Percentiles rank a stretch among this genome's conserved stretches.
Evolutionary conservation across 2,888 invertebrate species (phyloP).

Genomic region (Allophyes oxyacanthae): DNA sequence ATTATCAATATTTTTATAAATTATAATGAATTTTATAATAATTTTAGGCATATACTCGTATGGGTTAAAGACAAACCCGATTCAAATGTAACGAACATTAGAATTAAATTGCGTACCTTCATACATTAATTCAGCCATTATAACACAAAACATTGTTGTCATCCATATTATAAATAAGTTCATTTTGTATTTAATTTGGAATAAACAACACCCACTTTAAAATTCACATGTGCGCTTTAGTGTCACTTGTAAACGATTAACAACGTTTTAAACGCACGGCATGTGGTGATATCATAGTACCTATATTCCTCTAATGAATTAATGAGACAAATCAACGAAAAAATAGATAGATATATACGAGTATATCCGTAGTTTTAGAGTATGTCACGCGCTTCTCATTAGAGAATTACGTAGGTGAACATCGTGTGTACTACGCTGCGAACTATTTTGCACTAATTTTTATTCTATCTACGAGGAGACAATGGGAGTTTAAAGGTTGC

Average conservation of each 20-base stretch:
- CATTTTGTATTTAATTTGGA: conserved; percentile 49
- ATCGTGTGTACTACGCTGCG: conserved; percentile 14
- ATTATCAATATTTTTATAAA: too few species aligned
- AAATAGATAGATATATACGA: conserved; percentile 58
- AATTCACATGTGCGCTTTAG: conserved; percentile 70
- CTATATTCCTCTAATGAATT: conserved; percentile 70
- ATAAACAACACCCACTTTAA: conserved; percentile 56
- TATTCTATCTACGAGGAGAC: conserved; percentile 6
- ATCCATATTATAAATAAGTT: conserved; percentile 56
- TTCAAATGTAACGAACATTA: conserved; percentile 6
- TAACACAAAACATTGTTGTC: conserved; percentile 48
- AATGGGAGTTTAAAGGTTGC: conserved; percentile 25
- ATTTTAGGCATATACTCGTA: too few species aligned
- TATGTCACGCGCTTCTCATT: conserved; percentile 79
- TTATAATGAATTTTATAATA: too few species aligned
- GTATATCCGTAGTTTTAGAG: conserved; percentile 62
- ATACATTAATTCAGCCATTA: conserved; percentile 43
- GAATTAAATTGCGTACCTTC: conserved; percentile 40
- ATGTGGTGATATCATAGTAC: conserved; percentile 77
- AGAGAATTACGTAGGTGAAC: conserved; percentile 42
- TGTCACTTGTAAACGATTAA: conserved; percentile 70
- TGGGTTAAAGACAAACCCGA: background rate
- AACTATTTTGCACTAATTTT: conserved; percentile 29
- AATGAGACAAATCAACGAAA: conserved; percentile 77
- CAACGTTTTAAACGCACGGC: conserved; percentile 62